Evolutionary conservation across 2,888 invertebrate genomes (phyloP).

Genomic region (Stenotaenia linearis): DNA sequence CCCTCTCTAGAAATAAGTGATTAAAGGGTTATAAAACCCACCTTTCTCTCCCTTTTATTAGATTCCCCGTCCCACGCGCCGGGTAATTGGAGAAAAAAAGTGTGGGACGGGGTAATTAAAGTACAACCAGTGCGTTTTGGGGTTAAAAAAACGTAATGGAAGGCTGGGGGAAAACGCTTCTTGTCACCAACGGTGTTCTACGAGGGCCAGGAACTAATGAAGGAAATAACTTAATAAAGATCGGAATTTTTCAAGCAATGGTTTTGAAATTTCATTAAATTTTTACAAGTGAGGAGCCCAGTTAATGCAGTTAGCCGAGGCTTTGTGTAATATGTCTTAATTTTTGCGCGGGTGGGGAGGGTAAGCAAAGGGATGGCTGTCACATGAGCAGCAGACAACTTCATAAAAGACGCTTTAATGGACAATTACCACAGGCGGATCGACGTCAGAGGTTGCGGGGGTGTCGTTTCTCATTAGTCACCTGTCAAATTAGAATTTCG

Average conservation of each 20-base stretch:
- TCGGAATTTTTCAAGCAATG: slow-evolving; percentile 8
- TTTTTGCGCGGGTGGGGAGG: neutral
- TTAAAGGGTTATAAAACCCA: neutral
- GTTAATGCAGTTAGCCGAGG: slow-evolving; percentile 21
- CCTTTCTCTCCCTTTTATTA: neutral
- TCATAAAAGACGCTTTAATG: slow-evolving; percentile 26
- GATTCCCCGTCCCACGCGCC: neutral
- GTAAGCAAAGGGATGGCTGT: neutral
- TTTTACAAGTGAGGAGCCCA: slow-evolving; percentile 6
- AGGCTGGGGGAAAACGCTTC: neutral
- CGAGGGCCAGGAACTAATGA: slow-evolving; percentile 1
- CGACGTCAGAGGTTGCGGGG: slow-evolving; percentile 15
- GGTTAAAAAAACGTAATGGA: neutral
- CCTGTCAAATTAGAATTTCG: slow-evolving; percentile 19
- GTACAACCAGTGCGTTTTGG: neutral
- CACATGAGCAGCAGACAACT: slow-evolving; percentile 24
- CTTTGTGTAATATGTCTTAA: slow-evolving; percentile 19
- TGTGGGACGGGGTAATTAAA: neutral
- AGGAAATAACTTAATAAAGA: slow-evolving; percentile 24
- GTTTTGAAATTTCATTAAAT: slow-evolving; percentile 24
- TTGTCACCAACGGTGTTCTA: neutral
- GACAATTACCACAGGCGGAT: slow-evolving; percentile 9
- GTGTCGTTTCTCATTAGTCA: slow-evolving; percentile 20
- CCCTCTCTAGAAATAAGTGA: neutral
- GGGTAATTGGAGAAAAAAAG: neutral